A percentile compares a stretch with the other conserved stretches of the same genome.
Conservation (phyloP, 2,797 vertebrate species). For the Schizopygopsis pylzovi region DNA sequence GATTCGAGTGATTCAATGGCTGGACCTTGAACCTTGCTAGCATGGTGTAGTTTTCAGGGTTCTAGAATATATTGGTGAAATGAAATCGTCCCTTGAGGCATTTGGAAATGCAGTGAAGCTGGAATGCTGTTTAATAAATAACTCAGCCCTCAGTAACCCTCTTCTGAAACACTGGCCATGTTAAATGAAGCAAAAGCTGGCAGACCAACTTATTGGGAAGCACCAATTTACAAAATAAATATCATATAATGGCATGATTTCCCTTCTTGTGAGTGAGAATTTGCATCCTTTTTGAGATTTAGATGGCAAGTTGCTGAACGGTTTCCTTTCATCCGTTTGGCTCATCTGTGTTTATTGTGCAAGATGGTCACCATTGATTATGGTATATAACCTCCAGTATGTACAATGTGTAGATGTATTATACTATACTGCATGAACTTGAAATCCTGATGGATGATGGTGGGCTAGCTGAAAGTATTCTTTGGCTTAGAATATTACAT, state of each 20-base stretch:
- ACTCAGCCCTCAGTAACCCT: slow-evolving; percentile 35
- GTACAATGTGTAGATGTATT: background rate
- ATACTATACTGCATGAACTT: background rate
- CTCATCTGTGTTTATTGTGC: background rate
- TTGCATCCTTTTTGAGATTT: background rate
- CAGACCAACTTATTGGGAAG: background rate
- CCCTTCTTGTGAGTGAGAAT: background rate
- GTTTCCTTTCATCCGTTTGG: background rate
- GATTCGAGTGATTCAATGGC: slow-evolving; percentile 59
- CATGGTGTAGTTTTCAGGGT: slow-evolving; percentile 57
- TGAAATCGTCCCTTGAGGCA: slow-evolving; percentile 59
- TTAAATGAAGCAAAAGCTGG: slow-evolving; percentile 16
- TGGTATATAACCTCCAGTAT: background rate
- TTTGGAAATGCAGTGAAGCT: slow-evolving; percentile 63
- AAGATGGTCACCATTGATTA: background rate
- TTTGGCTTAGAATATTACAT: background rate
- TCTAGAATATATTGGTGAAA: slow-evolving; percentile 60
- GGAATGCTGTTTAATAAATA: slow-evolving; percentile 72
- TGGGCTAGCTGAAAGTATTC: background rate
- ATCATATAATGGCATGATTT: background rate
- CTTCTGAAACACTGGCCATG: slow-evolving; percentile 39
- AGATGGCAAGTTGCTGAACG: background rate
- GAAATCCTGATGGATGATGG: background rate
- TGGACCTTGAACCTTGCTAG: slow-evolving; percentile 56
- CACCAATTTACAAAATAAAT: background rate